Conservation (phyloP, 2,797 vertebrate genomes). For the Poliocrania exsul region DNA sequence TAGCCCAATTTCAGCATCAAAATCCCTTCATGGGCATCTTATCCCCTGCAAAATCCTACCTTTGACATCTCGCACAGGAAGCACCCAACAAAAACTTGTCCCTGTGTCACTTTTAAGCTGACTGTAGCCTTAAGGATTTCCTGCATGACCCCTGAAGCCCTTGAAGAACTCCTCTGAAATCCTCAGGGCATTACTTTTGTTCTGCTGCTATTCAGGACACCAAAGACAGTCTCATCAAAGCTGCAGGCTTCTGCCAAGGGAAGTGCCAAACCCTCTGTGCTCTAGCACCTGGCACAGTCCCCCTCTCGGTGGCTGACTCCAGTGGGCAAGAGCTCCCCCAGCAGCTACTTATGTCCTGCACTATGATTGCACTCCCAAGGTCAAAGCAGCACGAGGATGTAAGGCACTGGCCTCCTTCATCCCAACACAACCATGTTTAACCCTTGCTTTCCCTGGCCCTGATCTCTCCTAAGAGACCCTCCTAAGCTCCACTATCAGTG, state of each 20-base stretch:
- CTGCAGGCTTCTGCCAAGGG: background rate
- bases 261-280: fast-evolving
- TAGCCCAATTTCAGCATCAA: background rate
- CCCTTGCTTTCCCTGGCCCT: background rate
- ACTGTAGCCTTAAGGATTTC: background rate
- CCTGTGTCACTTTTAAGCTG: fast-evolving
- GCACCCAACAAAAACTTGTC: background rate
- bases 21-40: background rate
- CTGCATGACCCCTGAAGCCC: background rate
- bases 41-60: background rate
- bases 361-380: background rate
- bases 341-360: background rate
- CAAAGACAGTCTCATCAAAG: background rate
- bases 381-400: fast-evolving
- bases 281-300: background rate
- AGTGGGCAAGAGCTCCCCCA: fast-evolving
- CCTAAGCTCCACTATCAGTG: background rate
- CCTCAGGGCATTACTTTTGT: background rate
- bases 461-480: background rate
- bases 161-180: background rate
- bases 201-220: background rate
- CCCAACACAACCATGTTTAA: background rate
- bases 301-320: background rate
- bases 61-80: background rate
- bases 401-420: background rate